A percentile compares a stretch with the other conserved stretches of the same genome.
Evolutionary conservation across 2,797 vertebrate species (phyloP).

Genomic region (Buphagus erythrorhynchus): DNA sequence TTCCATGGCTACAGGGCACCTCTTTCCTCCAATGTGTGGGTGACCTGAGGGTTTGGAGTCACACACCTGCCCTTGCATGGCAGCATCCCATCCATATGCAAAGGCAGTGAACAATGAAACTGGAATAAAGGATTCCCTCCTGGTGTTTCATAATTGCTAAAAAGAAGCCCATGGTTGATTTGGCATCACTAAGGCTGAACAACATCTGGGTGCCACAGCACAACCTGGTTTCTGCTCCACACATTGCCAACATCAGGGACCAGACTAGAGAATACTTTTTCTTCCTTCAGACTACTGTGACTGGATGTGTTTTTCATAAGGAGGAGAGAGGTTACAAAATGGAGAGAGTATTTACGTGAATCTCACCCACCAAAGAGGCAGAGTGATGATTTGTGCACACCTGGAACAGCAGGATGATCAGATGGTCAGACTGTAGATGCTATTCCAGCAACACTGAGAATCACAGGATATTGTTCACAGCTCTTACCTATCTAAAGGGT

Average conservation of each 20-base stretch:
- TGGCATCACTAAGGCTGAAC: neutral
- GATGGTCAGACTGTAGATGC: neutral
- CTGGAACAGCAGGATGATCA: neutral
- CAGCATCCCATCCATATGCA: neutral
- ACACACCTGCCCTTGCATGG: neutral
- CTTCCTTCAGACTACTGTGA: neutral
- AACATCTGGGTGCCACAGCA: neutral
- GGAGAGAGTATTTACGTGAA: neutral
- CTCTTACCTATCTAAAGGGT: neutral
- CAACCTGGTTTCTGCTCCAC: neutral
- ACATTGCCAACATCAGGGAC: neutral
- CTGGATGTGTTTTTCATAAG: neutral
- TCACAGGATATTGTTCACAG: neutral
- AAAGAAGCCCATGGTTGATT: neutral
- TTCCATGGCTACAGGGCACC: neutral
- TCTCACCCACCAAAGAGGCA: neutral
- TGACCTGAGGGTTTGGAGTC: neutral
- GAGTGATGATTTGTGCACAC: neutral
- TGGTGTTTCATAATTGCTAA: neutral
- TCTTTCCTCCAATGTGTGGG: accelerated
- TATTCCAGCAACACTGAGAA: neutral
- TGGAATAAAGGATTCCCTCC: neutral
- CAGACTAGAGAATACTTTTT: neutral
- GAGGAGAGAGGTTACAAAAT: neutral
- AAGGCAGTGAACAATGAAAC: neutral